Base-by-base conservation (phyloP, 2,888 invertebrate species). In the Nomada hirtipes region DNA sequence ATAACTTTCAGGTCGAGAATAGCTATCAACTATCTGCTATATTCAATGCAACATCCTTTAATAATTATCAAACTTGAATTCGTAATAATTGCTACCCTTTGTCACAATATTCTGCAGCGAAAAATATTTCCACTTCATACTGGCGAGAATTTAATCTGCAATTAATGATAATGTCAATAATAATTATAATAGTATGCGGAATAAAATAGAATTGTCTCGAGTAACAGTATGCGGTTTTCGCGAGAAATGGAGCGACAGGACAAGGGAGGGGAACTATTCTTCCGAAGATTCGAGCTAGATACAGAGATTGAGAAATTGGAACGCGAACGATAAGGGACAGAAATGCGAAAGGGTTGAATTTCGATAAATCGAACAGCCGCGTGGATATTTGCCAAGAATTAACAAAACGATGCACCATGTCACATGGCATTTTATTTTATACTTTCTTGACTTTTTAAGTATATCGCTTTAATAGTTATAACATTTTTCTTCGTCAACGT, bases 351-450 rank as follows among this genome's bases (percentile, higher is more conserved):
- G n/a, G 44, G n/a, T 50, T 23, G 84, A 55, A 77, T 68, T 76
- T 60, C 60, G 44, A n/a, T 68, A 74, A 71, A 75, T 74, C 47
- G 52, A 47, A 68, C 63, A 67, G 59, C 65, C 23, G n/a, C 59
- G 63, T 50, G 67, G 68, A 79, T 61, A 61, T 72, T 87, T 85
- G 79, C 80, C 85, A 83, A 87, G 80, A 85, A 85, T 86, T 80
- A 83, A 83, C 63, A 67, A 80, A 76, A 78, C 55, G 44, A 72
- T 73, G 72, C 36, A 77, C 73, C 60, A 47, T 57, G 23, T 42
- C 42, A 15, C 2, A 23, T 2, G n/a, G 61, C 61, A 55, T 68
- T 11, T 15, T 18, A 7, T n/a, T 47, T 3, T 13, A 11, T 20
- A 26, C 23, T 61, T 42, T 36, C 63, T 50, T 61, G 52, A 29